A percentile compares a stretch with the other conserved stretches of the same genome.
Evolutionary conservation across 1,140 invertebrate genomes (phyloP).

Genomic region (Sinonovacula constricta): DNA sequence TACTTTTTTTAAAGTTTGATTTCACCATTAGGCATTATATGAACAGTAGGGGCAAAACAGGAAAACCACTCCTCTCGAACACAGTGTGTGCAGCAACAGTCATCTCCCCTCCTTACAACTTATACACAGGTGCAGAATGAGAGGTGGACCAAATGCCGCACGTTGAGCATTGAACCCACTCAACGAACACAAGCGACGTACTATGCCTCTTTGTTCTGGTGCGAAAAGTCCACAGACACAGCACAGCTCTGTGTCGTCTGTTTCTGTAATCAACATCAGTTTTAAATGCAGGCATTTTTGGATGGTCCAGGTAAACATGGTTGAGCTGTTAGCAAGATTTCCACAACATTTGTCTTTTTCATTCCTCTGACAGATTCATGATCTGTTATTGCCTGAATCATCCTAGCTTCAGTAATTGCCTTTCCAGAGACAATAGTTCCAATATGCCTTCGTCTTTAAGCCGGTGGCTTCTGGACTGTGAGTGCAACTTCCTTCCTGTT

Average conservation of each 20-base stretch:
- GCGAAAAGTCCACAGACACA: constrained; percentile 10
- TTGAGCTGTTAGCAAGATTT: too few species aligned
- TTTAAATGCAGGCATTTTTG: too few species aligned
- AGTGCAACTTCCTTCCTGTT: neutral
- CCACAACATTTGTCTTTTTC: too few species aligned
- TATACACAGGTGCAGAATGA: neutral
- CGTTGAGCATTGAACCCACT: too few species aligned
- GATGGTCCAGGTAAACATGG: constrained; percentile 28
- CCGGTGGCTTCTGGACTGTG: neutral
- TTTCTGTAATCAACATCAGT: constrained; percentile 9
- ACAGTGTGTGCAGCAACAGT: too few species aligned
- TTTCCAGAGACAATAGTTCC: neutral
- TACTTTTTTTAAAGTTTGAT: too few species aligned
- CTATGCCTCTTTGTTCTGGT: neutral
- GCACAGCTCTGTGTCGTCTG: constrained; percentile 4
- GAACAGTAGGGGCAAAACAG: too few species aligned
- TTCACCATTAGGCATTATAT: too few species aligned
- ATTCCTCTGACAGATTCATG: constrained; percentile 7
- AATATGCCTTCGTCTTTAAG: neutral
- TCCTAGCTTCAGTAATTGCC: constrained; percentile 10
- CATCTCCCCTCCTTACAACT: constrained; percentile 10
- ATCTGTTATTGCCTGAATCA: neutral
- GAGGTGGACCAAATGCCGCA: neutral
- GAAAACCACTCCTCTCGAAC: too few species aligned
- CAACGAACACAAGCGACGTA: constrained; percentile 7